Base-by-base conservation (phyloP, 2,888 invertebrate genomes). In the Hypena proboscidalis region DNA sequence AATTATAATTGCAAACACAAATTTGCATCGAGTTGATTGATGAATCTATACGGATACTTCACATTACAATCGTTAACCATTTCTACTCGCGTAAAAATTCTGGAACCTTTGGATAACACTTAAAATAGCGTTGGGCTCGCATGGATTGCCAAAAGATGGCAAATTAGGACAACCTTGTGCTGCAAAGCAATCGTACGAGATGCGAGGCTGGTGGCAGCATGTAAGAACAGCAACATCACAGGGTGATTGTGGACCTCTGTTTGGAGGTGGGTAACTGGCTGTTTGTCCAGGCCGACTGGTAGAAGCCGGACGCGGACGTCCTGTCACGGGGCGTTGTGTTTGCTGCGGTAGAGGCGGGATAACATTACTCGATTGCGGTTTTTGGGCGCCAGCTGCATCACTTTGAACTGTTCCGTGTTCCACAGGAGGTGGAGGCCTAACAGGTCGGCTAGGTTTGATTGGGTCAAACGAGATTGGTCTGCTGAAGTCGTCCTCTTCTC, bases 111-210 rank as follows among this genome's bases (percentile, higher is more conserved):
- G 66, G 32, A 87, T 71, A 4, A 83, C 78, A 36, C 49, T 63
- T 4, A 80, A 48, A 39, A 87, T 76, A 1, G 70, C 61, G 27
- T 63, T 54, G 3, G 71, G 51, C 3, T 79, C 73, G 56, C 89
- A 89, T 34, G 86, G 86, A 35, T 77, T 67, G 3, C 80, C 64
- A 53, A 81, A 70, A 40, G 80, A 42, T n/a, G 77, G 56, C 1
- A 92, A 86, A 74, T 95, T 93, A 4, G 67, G 73, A 35, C 88
- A 89, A 0, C 85, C 85, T 44, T 80, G 74, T 8, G 46, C 29
- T 5, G 60, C 71, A 10, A 89, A 89, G 55, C 88, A 89, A 6
- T 78, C 73, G 38, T 75, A 73, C 1, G 74, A 74, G 1, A 81
- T 69, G 38, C 70, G 59, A 0, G 67, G 53, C 43, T 70, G 71